Evolutionary conservation across 2,113 vertebrate genomes (phyloP), one percentile per base, ranked within the genome.

Genomic region (Ochotona princeps): DNA sequence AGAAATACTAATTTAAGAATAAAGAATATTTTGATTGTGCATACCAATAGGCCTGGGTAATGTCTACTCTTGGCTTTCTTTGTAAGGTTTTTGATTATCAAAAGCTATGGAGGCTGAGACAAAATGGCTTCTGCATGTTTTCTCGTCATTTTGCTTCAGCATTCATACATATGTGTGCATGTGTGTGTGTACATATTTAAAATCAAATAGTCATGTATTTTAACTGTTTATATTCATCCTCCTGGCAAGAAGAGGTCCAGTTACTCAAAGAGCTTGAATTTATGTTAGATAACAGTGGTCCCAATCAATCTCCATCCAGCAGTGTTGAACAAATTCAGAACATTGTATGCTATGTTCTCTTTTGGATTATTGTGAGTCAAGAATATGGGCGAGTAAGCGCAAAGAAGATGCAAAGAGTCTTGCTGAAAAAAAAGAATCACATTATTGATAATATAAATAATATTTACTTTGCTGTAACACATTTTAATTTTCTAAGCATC

Each of bases 11-110:
- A 96, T 81, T 94, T 91, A 38, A 95, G 93, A 95, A 91, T 75
- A 91, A 91, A 93, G 76, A 93, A 74, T 95, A 94, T 94, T 96
- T 95, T 95, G 90, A 93, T 85, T 94, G 47, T 57, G 85, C 92
- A 96, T 95, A 88, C 93, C 90, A 93, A n/a, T 91, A 90, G 78
- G 47, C 81, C 93, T 96, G 60, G 73, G 69, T 95, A 93, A 95
- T 61, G 90, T 96, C 93, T 95, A 92, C 81, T 57, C 20, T 63
- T 73, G 63, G n/a, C 94, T 94, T 96, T 93, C 79, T 88, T 96
- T 95, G 93, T 86, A 84, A 95, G 75, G 65, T 63, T 66, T 92
- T 93, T 70, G 54, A 54, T 92, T 86, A 91, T 86, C 44, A 65
- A 44, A 57, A 87, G 21, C 44, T 81, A 69, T 20, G 23, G 82